phyloP scores from a whole-genome alignment of 2,888 invertebrate species.

The Neoaliturus tenellus region DNA sequence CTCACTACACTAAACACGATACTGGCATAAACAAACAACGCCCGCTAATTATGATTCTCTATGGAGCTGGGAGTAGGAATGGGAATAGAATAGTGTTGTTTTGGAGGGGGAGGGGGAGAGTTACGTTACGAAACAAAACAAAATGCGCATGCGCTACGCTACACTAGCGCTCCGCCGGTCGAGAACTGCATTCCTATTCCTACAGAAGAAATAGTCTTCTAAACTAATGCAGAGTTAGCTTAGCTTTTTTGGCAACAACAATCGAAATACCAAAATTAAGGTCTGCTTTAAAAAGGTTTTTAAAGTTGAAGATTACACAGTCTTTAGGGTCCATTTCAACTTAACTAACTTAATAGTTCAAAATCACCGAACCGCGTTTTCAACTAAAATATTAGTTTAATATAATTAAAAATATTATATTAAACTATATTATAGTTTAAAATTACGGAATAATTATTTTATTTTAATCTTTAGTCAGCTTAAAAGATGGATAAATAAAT shows the following conservation, averaged over 20 bases:
- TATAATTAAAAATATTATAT: no score
- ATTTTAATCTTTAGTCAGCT: no score
- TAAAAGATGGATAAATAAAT: no score
- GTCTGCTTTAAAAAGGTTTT: no score
- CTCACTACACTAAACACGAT: not conserved
- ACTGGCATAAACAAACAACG: not conserved
- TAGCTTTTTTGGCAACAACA: not conserved
- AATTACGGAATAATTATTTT: no score
- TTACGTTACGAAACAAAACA: not conserved
- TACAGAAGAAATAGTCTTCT: not conserved
- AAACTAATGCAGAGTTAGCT: not conserved
- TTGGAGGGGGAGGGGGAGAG: not conserved
- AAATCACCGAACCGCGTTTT: no score
- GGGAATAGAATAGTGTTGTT: not conserved
- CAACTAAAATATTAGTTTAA: no score
- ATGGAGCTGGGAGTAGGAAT: not conserved
- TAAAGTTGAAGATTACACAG: no score
- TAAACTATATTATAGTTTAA: no score
- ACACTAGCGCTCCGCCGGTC: not conserved
- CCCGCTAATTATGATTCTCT: not conserved
- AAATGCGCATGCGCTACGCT: not conserved
- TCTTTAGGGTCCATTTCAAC: no score
- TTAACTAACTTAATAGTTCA: no score
- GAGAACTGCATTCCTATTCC: slow-evolving; percentile 1
- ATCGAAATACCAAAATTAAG: not conserved